Percentiles rank a stretch among this genome's conserved stretches.
phyloP scores from a whole-genome alignment of 2,113 vertebrate genomes.

The Pardalotus punctatus region DNA sequence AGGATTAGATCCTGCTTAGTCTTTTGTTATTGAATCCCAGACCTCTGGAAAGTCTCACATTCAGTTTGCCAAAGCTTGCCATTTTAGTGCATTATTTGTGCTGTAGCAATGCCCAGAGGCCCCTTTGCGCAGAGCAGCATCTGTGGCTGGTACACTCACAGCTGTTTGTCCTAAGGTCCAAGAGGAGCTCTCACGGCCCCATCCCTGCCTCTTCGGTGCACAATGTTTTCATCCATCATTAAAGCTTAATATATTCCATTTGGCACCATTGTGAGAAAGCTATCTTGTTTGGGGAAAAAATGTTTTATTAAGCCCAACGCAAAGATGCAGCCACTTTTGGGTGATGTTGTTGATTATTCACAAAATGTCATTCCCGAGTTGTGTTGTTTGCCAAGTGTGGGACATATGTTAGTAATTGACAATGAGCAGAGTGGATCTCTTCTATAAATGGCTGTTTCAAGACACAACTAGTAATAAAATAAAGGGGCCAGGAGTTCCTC shows the following conservation, averaged over 20 bases:
- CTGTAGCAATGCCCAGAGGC: background rate
- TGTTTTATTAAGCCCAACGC: background rate
- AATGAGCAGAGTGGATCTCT: slow-evolving; percentile 3
- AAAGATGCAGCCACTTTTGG: slow-evolving; percentile 25
- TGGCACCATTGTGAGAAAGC: background rate
- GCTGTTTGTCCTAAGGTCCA: slow-evolving; percentile 17
- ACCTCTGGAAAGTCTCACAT: background rate
- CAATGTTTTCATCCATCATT: background rate
- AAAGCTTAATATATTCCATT: slow-evolving; percentile 49
- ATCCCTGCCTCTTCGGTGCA: background rate
- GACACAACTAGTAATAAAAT: slow-evolving; percentile 56
- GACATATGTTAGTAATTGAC: slow-evolving; percentile 71
- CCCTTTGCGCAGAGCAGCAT: background rate
- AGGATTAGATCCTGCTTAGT: background rate
- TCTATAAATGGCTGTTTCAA: slow-evolving; percentile 61
- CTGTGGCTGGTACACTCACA: background rate
- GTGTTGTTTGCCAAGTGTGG: slow-evolving; percentile 13
- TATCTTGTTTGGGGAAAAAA: slow-evolving; percentile 5
- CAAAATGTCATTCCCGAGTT: slow-evolving; percentile 7
- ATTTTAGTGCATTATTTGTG: background rate
- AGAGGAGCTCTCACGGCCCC: background rate
- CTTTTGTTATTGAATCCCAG: background rate
- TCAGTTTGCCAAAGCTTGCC: background rate
- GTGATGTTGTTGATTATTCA: slow-evolving; percentile 53
- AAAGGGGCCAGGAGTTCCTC: slow-evolving; percentile 20